Base-by-base conservation (phyloP, 2,888 invertebrate genomes). In the Epiblema foenella region DNA sequence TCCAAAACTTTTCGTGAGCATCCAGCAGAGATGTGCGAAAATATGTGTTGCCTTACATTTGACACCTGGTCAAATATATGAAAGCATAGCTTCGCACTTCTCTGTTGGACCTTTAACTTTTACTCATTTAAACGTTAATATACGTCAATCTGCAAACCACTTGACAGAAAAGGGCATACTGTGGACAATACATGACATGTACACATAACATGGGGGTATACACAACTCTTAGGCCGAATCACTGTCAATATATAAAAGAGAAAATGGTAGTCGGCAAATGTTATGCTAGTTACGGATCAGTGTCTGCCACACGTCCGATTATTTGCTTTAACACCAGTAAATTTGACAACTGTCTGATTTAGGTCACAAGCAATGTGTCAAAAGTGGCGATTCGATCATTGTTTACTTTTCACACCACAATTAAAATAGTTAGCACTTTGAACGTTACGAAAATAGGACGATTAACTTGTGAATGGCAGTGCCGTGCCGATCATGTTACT, bases 361-460 rank as follows among this genome's bases (percentile, higher is more conserved):
- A 77, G 83, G 76, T 77, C 79, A 75, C 71, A 70, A 56, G 65
- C 68, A 67, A 75, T 76, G 85, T 85, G 88, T 77, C 76, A 86
- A 85, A 89, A 85, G 81, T 89, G 83, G 85, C 88, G 77, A 80
- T 81, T 85, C 84, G 79, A 77, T 82, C 78, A 81, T 75, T 84
- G 82, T 85, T 79, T 86, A 83, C 79, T 79, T 83, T 88, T 89
- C 83, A 77, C 87, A 81, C 77, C 68, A 78, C 79, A 80, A 86
- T 89, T 82, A 89, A 88, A 85, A 82, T 83, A 79, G 81, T 86
- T 83, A 84, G 82, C 83, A 84, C 75, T 77, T 76, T 78, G 76
- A 80, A 77, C 67, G 73, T 78, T 75, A 79, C 76, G 76, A 78
- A 78, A 78, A 77, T 75, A 71, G 75, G 73, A 75, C 69, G 65